Percentiles rank a stretch among this genome's conserved stretches.
Conservation (phyloP, 2,797 vertebrate genomes). For the Acipenser transmontanus region DNA sequence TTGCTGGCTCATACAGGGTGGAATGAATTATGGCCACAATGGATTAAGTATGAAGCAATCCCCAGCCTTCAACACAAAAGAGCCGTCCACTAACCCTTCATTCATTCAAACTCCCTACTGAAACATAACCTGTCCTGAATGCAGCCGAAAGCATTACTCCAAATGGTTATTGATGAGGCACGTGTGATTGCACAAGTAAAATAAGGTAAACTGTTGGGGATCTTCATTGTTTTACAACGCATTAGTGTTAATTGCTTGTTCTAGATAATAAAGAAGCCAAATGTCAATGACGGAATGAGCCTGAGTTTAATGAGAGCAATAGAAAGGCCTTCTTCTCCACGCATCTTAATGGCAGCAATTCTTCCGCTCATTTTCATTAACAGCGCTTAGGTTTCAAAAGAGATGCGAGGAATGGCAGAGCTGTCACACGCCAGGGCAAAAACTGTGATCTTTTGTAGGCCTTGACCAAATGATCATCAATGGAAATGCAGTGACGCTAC, state of each 20-base stretch:
- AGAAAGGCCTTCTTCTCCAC: constrained; percentile 22
- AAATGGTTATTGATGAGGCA: constrained; percentile 77
- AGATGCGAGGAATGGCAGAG: not conserved
- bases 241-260: constrained; percentile 85
- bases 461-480: too few species aligned
- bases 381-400: not conserved
- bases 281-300: constrained; percentile 87
- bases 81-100: not conserved
- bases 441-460: too few species aligned
- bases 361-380: not conserved
- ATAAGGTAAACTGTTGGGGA: constrained; percentile 49
- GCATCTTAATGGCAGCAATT: constrained; percentile 11
- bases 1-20: too few species aligned
- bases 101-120: not conserved
- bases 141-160: constrained; percentile 52
- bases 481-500: too few species aligned
- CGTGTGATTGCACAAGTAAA: constrained; percentile 50
- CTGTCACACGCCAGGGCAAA: too few species aligned
- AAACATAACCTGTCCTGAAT: not conserved
- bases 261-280: constrained; percentile 78
- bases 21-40: too few species aligned
- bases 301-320: constrained; percentile 78
- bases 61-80: too few species aligned
- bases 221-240: constrained; percentile 58
- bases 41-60: too few species aligned